Evolutionary conservation across 2,113 vertebrate genomes (phyloP), one percentile per base, ranked within the genome.

Genomic region (Eretmochelys imbricata): DNA sequence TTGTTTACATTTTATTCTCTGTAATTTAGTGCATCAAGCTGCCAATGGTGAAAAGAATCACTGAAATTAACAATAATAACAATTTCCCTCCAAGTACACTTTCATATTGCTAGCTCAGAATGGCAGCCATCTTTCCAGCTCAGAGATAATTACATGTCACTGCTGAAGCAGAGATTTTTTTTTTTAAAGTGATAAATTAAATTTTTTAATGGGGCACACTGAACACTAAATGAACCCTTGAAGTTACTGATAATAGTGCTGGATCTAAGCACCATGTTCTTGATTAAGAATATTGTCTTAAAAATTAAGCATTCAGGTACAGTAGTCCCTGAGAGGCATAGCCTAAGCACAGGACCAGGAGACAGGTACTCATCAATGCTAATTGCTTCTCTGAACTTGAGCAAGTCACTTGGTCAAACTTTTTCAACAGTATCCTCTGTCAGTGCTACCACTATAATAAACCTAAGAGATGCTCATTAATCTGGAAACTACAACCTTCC

Each of bases 21-120:
- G 51, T 89, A 91, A 92, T 94, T 94, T 95, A 55, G 94, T 93
- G 48, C 80, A 7, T 53, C 85, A 91, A 19, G 83, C 79, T 92
- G 89, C 79, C 75, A 92, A 88, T 20, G 89, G n/a, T 86, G 81
- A 86, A 88, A 54, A 2, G 1, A 94, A 88, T 51, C 51, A 59
- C 59, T 92, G 62, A 88, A 84, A 86, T 93, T 89, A 89, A 86
- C 90, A 57, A 85, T 91, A 48, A 86, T 89, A 65, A 88, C 88
- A 46, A 84, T 84, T 96, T 91, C 51, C 46, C n/a, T 78, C 27
- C 69, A 91, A 96, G 88, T 76, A 31, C 81, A 86, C 24, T 80
- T 75, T 29, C 22, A 4, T 89, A 59, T 76, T 91, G 57, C 85
- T 91, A 84, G 93, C 31, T 1, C n/a, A 81, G 89, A 89, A 85